Evolutionary conservation across 2,888 invertebrate genomes (phyloP), one percentile per base, ranked within the genome.

Genomic region (Cheilosia soror): DNA sequence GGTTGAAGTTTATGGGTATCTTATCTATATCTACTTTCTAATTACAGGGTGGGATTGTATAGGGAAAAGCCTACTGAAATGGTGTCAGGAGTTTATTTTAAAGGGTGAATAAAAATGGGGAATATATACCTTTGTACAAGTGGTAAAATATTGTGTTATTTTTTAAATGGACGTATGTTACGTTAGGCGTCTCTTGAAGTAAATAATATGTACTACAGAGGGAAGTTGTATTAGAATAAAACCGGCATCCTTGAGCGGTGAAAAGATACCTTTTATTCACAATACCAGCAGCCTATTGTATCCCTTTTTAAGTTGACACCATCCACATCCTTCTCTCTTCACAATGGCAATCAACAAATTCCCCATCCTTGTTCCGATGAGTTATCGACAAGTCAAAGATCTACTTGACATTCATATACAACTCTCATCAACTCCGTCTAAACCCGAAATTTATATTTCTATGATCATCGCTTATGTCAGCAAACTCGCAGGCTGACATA

Each of bases 381-480:
- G 11, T 37, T 37, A 37, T 37, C 37, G 37, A 9, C 0, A 37
- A 37, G 37, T 37, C 49, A 44, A 31, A 9, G 53, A 42, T 31
- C 33, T 31, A 62, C 60, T 40, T 72, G 51, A 15, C 40, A 53
- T 60, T 63, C 62, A 63, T 73, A 37, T 4, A 73, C 29, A 73
- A 51, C 42, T 55, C 68, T 57, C 80, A 76, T 75, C 55, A 37
- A 62, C 4, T 11, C 37, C 37, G 11, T 37, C 37, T 11, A 4
- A 37, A 31, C 47, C 37, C 60, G 42, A 33, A 47, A 76, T 76
- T 55, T 57, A 76, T 81, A 55, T 63, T 75, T 68, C 66, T 69
- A 63, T 63, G 69, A 81, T 81, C 69, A 68, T 65, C 63, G 47
- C 53, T 55, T 33, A 42, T 63, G 47, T 53, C 40, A 44, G 29